Conservation (phyloP, 1,140 invertebrate species). For the Xylocopa sonorina region DNA sequence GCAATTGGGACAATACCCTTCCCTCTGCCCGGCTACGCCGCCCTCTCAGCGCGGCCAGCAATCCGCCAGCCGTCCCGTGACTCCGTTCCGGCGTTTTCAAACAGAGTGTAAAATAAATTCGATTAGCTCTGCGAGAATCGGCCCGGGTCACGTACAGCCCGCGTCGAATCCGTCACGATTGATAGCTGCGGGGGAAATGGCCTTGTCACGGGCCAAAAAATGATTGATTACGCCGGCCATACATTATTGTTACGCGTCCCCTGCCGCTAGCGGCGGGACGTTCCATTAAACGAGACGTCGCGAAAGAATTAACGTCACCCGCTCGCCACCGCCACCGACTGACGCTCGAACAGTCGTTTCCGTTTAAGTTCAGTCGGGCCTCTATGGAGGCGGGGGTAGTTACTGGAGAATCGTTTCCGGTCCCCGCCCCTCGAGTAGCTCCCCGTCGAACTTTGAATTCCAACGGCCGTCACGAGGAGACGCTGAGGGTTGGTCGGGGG, state of each 20-base stretch:
- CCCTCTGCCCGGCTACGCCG: conserved; percentile 5
- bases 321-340: background rate
- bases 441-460: conserved; percentile 11
- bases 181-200: conserved; percentile 57
- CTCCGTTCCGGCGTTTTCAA: conserved; percentile 59
- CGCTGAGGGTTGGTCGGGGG: background rate
- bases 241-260: conserved; percentile 60
- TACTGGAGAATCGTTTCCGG: background rate
- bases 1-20: conserved; percentile 30
- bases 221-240: conserved; percentile 64
- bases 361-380: conserved; percentile 25
- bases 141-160: conserved; percentile 49
- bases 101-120: conserved; percentile 68
- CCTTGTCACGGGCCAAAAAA: conserved; percentile 60
- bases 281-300: conserved; percentile 59
- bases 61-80: background rate
- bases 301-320: conserved; percentile 61
- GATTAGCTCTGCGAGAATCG: conserved; percentile 62
- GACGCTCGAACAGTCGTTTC: conserved; percentile 5
- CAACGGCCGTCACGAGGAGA: background rate
- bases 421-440: background rate
- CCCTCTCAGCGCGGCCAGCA: no score
- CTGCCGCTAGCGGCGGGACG: conserved; percentile 48
- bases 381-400: no score
- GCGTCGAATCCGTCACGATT: conserved; percentile 67